These are phyloP conservation scores for Dicroscelio sp. DNA, from an alignment of 2,888 invertebrate species.

Conservation along the genomic window DNA sequence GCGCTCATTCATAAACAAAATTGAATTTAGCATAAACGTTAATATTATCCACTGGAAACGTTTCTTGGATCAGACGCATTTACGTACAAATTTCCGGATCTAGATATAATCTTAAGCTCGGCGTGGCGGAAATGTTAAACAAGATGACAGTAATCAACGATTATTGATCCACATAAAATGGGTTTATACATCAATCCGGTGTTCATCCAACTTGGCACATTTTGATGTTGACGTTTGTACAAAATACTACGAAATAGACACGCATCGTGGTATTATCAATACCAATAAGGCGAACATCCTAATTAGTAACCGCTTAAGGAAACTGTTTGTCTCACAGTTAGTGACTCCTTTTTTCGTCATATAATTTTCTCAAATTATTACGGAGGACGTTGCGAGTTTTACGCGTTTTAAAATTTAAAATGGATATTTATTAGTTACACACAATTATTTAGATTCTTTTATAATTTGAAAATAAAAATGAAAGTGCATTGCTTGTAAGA, in stretches of 20 bases:
- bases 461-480: too few relatives aligned
- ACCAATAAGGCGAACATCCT: too few relatives aligned
- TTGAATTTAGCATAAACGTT: slow-evolving; percentile 46
- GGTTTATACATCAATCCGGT: slow-evolving; percentile 60
- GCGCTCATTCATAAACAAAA: slow-evolving; percentile 51
- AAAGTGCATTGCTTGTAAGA: too few relatives aligned
- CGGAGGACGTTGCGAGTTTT: too few relatives aligned
- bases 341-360: too few relatives aligned
- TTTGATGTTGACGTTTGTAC: slow-evolving; percentile 29
- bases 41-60: slow-evolving; percentile 57
- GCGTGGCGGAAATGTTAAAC: slow-evolving; percentile 73
- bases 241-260: not conserved
- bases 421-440: too few relatives aligned
- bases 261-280: too few relatives aligned
- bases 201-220: slow-evolving; percentile 47
- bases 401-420: too few relatives aligned
- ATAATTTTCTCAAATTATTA: too few relatives aligned
- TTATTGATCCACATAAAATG: slow-evolving; percentile 64
- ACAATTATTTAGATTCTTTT: too few relatives aligned
- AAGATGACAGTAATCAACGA: slow-evolving; percentile 74
- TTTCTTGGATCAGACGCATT: slow-evolving; percentile 58
- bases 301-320: too few relatives aligned
- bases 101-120: slow-evolving; percentile 65
- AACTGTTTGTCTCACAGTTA: too few relatives aligned
- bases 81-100: slow-evolving; percentile 66